These are phyloP conservation scores for Teleiodes luculella DNA, from an alignment of 2,888 invertebrate species.

Conservation along the genomic window DNA sequence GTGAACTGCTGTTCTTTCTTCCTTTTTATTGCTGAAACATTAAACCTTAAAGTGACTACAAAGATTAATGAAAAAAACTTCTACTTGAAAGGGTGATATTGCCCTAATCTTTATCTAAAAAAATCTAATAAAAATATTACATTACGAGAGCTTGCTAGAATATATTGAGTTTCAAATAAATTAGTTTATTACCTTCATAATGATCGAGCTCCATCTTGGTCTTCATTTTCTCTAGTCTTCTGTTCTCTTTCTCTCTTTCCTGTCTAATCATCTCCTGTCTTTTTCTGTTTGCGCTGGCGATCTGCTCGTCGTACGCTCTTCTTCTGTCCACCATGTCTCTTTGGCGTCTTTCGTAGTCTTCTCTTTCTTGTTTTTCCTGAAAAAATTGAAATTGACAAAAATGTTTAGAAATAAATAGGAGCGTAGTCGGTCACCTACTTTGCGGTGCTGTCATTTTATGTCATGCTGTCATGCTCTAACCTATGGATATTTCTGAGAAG, in stretches of 20 bases:
- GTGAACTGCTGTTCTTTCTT: constrained; percentile 58
- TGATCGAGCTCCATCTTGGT: constrained; percentile 66
- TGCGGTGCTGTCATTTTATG: too few relatives aligned
- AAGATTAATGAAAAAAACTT: too few relatives aligned
- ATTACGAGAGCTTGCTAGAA: too few relatives aligned
- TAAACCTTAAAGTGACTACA: too few relatives aligned
- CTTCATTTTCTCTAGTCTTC: constrained; percentile 50
- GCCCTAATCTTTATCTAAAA: too few relatives aligned
- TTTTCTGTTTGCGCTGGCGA: constrained; percentile 54
- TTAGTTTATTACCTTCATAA: constrained; percentile 57
- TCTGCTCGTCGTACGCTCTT: constrained; percentile 61
- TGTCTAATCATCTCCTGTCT: constrained; percentile 46
- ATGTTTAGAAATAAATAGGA: too few relatives aligned
- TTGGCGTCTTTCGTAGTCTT: constrained; percentile 40
- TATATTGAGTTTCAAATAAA: too few relatives aligned
- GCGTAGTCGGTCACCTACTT: too few relatives aligned
- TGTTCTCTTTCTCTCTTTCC: constrained; percentile 61
- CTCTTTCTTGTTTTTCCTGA: constrained; percentile 54
- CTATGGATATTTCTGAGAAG: too few relatives aligned
- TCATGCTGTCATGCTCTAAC: too few relatives aligned
- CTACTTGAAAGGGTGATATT: too few relatives aligned
- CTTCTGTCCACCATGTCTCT: constrained; percentile 57
- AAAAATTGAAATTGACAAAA: constrained; percentile 11
- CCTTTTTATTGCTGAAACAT: constrained; percentile 51
- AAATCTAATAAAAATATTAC: too few relatives aligned